Evolutionary conservation across 1,140 invertebrate species (phyloP), one percentile per base, ranked within the genome.

Genomic region (Platyura marginata): DNA sequence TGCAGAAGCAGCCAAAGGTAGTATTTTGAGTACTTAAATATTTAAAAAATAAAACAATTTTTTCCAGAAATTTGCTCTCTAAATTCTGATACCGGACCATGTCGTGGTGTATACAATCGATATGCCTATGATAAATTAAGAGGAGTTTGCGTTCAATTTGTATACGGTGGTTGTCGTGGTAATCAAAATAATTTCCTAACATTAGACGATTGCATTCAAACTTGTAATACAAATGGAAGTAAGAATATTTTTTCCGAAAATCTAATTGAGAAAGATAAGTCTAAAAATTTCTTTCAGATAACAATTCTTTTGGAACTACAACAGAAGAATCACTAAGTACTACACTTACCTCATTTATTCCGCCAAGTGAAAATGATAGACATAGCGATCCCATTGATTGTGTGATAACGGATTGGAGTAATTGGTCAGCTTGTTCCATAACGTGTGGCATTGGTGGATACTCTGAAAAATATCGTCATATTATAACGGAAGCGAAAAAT

Each of bases 121-220:
- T 95, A 82, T 79, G 77, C 81, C 41, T 95, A 82, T 62, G 77
- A 89, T 57, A 53, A 68, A 0, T 61, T 65, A 19, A 75, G 78
- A 51, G 64, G 72, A 39, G 79, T 74, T 57, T 95, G 90, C 57
- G 63, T 79, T 19, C 72, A 77, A 18, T 95, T 96, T 58, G 67
- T 64, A 18, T 96, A 90, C 63, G 81, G 86, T 16, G 90, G 91
- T 35, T 95, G 92, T 54, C 69, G 79, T 33, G 86, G 86, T n/a
- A 90, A 85, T 59, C 70, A 71, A 50, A 93, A 93, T 59, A 91
- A 90, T 63, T 93, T 91, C 65, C 63, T 79, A 41, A 79, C 74
- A 2, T 68, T 73, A 32, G 68, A 77, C 22, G 83, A 91, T 51
- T 92, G 88, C 55, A 69, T 69, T 35, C 68, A 69, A 45, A 74